Conservation (phyloP, 2,888 invertebrate species). For the Sinohyriopsis cumingii region DNA sequence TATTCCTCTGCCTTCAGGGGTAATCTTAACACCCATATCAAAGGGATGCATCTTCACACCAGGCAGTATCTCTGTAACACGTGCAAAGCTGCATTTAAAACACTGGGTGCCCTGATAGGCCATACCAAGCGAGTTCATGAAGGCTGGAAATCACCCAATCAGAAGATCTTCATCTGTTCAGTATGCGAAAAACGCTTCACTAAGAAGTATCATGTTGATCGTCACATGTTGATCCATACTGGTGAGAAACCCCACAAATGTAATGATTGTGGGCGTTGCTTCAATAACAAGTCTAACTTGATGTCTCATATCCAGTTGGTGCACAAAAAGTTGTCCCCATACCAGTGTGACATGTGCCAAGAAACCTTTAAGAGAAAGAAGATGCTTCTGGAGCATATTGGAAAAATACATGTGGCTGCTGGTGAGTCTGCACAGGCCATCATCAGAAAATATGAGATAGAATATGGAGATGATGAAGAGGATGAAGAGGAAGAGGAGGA, state of each 20-base stretch:
- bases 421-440: constrained; percentile 64
- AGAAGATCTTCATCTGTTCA: constrained; percentile 67
- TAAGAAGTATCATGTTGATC: constrained; percentile 68
- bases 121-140: constrained; percentile 68
- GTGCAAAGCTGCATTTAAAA: constrained; percentile 68
- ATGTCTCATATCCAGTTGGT: constrained; percentile 67
- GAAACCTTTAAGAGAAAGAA: constrained; percentile 67
- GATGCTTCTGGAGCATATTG: constrained; percentile 62
- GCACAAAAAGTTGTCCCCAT: constrained; percentile 64
- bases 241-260: constrained; percentile 67
- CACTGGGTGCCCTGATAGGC: constrained; percentile 66
- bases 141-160: constrained; percentile 68
- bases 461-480: constrained; percentile 59
- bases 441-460: constrained; percentile 58
- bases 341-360: constrained; percentile 68
- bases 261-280: constrained; percentile 65
- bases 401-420: constrained; percentile 61
- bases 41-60: constrained; percentile 66
- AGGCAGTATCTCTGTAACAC: constrained; percentile 65
- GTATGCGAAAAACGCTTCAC: constrained; percentile 68
- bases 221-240: constrained; percentile 67
- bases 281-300: constrained; percentile 67
- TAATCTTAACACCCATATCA: constrained; percentile 67
- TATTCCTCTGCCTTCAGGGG: constrained; percentile 67
- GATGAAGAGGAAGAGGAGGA: constrained; percentile 40